Base-by-base conservation (phyloP, 2,113 vertebrate species). In the Plestiodon gilberti region DNA sequence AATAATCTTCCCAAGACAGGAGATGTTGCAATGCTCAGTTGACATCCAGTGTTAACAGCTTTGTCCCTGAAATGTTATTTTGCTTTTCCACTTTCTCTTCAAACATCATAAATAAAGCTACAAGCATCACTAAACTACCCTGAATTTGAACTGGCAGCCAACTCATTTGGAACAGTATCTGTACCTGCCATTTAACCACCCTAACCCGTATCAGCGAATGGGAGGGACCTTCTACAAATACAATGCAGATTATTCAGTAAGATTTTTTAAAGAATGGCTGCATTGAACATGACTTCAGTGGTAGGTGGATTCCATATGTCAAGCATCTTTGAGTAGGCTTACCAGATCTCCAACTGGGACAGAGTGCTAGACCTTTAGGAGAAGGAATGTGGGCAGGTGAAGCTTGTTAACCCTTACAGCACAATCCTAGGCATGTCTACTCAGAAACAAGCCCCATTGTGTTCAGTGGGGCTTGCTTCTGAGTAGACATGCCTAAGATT, bases 31-130 rank as follows among this genome's bases (percentile, higher is more conserved):
- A 35, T 87, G 52, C 43, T 84, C 88, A 88, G 81, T 62, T 76
- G 76, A 35, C 78, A 81, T 74, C 82, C 91, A 92, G 62, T 82
- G 91, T 74, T 85, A 86, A 86, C 91, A 86, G 70, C 25, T 89
- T 89, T 92, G 84, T 43, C 67, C 55, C 78, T 89, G 86, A 89
- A 94, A 85, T 86, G 88, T 82, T 91, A 65, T 91, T 88, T 90
- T 87, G 81, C 69, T 85, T 88, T 91, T 91, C 95, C 90, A 78
- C 57, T 89, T 71, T 7, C 5, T 83, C 81, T 85, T 92, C 62
- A 61, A 92, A 94, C 94, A 90, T 57, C 89, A 87, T 90, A 92
- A 95, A 94, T 69, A 94, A 93, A 87, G 74, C 78, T 86, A 83
- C 81, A 77, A 84, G 65, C 82, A 73, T 87, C 84, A 87, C 88